Evolutionary conservation across 2,113 vertebrate species (phyloP).

Genomic region (Heterocephalus glaber): DNA sequence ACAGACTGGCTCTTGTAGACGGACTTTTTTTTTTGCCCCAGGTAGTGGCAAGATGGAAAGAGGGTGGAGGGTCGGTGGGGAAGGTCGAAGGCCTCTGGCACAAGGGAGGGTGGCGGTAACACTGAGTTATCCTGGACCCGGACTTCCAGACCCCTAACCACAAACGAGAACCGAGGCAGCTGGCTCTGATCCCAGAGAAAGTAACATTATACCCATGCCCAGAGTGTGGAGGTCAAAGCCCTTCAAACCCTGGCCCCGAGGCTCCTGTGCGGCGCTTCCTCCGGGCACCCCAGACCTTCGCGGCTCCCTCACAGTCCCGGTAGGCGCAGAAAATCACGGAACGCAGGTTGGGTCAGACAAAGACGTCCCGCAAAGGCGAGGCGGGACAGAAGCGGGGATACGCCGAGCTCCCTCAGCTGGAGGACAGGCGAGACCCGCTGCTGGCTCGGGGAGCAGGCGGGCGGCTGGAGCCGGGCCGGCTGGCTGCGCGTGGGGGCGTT

Average conservation of each 20-base stretch:
- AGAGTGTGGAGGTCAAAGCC: neutral
- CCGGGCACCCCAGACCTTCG: neutral
- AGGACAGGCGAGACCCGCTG: neutral
- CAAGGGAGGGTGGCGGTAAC: too few relatives aligned
- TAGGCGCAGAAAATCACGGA: neutral
- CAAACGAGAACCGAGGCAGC: neutral
- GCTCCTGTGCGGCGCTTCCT: neutral
- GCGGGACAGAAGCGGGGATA: neutral
- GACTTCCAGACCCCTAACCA: neutral
- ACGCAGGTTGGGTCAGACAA: neutral
- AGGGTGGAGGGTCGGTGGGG: neutral
- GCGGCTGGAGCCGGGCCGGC: neutral
- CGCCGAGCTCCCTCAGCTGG: neutral
- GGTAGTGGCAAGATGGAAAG: neutral
- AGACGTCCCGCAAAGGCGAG: neutral
- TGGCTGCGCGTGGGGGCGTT: neutral
- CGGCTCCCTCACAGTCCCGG: too few relatives aligned
- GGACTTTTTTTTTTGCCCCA: too few relatives aligned
- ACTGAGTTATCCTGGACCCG: neutral
- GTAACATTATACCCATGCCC: neutral
- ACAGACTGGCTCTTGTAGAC: neutral
- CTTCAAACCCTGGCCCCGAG: neutral
- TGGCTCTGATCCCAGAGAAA: neutral
- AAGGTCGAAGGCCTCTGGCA: neutral
- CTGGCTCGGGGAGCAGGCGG: neutral